A percentile compares a stretch with the other conserved stretches of the same genome.
Conservation (phyloP, 2,797 vertebrate species). For the Sandelia bainsii region DNA sequence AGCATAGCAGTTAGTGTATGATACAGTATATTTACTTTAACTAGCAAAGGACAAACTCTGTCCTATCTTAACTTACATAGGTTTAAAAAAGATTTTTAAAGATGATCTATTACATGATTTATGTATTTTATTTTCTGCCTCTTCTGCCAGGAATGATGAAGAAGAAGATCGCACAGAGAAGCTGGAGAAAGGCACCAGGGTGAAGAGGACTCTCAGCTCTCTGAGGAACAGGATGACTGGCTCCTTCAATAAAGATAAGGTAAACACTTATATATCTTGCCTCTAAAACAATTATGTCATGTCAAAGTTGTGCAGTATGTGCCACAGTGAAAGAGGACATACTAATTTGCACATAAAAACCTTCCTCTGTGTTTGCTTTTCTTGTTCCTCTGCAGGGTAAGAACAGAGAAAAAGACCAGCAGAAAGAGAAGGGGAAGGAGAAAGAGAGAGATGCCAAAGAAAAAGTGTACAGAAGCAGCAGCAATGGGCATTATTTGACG, state of each 20-base stretch:
- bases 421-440: slow-evolving; percentile 83
- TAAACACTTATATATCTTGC: slow-evolving; percentile 67
- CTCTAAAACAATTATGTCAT: slow-evolving; percentile 21
- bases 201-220: slow-evolving; percentile 93
- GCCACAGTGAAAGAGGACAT: slow-evolving; percentile 3
- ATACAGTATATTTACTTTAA: background rate
- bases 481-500: slow-evolving; percentile 86
- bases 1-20: background rate
- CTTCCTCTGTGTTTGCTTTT: slow-evolving; percentile 13
- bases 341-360: slow-evolving; percentile 23
- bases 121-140: slow-evolving; percentile 1
- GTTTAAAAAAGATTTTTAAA: background rate
- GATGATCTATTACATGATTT: background rate
- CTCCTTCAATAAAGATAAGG: slow-evolving; percentile 97
- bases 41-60: background rate
- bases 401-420: slow-evolving; percentile 90
- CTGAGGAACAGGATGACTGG: slow-evolving; percentile 91
- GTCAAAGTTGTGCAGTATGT: background rate
- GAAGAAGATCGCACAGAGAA: slow-evolving; percentile 84
- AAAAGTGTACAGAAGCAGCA: slow-evolving; percentile 70
- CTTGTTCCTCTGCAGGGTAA: slow-evolving; percentile 88
- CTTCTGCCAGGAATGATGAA: slow-evolving; percentile 84
- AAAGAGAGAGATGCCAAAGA: slow-evolving; percentile 83
- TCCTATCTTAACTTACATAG: background rate
- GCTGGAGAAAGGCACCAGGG: slow-evolving; percentile 88